Base-by-base conservation (phyloP, 2,888 invertebrate genomes). In the Ditylenchus weischeri region DNA sequence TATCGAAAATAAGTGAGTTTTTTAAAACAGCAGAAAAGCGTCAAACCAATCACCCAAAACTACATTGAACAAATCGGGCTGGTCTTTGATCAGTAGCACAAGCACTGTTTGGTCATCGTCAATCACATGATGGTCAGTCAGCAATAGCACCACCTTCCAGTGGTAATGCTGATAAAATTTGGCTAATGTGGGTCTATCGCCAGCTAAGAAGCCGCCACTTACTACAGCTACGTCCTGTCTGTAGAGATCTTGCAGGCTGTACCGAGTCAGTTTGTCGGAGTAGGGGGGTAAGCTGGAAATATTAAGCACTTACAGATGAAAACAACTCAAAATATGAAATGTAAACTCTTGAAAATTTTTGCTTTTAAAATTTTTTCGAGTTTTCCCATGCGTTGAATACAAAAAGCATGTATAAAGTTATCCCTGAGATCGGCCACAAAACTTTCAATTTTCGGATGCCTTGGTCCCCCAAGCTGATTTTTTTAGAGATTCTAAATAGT, bases 51-150 rank as follows among this genome's bases (percentile, higher is more conserved):
- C 81, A 48, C 82, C 83, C 47, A 71, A 69, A 2, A 76, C 75
- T 51, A 83, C 64, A 57, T 82, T 76, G 72, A 83, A 83, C 38
- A 83, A 71, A 35, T 77, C 68, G 7, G 83, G 83, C 49, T 78
- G 70, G 18, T 78, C 71, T 61, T 83, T 80, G 71, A 79, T 79
- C 57, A 81, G 77, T 54, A 82, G 75, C 0, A 81, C 77, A 47
- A 82, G 74, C 0, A 81, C 65, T 13, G 83, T 84, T 75, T 78
- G 84, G 74, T 84, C 84, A 64, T 84, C 84, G 66, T 84, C 84
- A 11, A 84, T 76, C 57, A 79, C 59, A 23, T 57, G 36, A 29
- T 69, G 49, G 13, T 57, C 29, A 21, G 61, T 58, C 57, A 76
- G 19, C 62, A 73, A 54, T 43, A 65, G 36, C 21, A 73, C 64